Conservation (phyloP, 1,140 invertebrate species). For the Littorina saxatilis region DNA sequence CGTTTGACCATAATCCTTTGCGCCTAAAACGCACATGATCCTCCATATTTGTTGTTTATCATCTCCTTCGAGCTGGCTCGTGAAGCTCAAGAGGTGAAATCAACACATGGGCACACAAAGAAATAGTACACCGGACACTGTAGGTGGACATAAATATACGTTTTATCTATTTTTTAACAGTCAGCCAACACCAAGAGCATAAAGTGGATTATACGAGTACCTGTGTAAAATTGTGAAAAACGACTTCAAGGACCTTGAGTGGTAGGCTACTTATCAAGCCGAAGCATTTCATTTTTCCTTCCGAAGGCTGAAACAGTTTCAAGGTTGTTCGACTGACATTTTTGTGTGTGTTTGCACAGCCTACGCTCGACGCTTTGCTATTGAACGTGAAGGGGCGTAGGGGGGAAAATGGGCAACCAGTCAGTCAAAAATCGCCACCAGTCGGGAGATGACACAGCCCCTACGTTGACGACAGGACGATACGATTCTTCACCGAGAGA, state of each 20-base stretch:
- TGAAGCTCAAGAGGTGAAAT: background rate
- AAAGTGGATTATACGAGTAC: background rate
- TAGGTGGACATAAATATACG: background rate
- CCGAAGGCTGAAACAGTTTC: background rate
- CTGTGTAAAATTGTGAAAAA: background rate
- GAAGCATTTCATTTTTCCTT: background rate
- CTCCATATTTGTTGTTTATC: slow-evolving; percentile 50
- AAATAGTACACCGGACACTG: background rate
- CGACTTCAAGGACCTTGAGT: slow-evolving; percentile 30
- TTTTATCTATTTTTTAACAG: background rate
- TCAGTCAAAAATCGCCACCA: slow-evolving; percentile 61
- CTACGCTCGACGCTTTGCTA: background rate
- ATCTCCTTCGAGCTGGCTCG: background rate
- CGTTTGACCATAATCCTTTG: slow-evolving; percentile 35
- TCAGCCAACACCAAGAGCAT: background rate
- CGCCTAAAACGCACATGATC: slow-evolving; percentile 45
- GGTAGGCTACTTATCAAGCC: background rate
- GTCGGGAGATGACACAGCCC: slow-evolving; percentile 67
- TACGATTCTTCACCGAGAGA: slow-evolving; percentile 22
- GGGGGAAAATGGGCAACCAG: slow-evolving; percentile 7
- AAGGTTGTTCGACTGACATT: background rate
- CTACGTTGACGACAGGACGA: slow-evolving; percentile 52
- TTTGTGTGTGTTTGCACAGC: background rate
- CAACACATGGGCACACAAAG: background rate
- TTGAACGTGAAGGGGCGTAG: background rate